Conservation (phyloP, 2,888 invertebrate genomes). For the Agrotis ipsilon region DNA sequence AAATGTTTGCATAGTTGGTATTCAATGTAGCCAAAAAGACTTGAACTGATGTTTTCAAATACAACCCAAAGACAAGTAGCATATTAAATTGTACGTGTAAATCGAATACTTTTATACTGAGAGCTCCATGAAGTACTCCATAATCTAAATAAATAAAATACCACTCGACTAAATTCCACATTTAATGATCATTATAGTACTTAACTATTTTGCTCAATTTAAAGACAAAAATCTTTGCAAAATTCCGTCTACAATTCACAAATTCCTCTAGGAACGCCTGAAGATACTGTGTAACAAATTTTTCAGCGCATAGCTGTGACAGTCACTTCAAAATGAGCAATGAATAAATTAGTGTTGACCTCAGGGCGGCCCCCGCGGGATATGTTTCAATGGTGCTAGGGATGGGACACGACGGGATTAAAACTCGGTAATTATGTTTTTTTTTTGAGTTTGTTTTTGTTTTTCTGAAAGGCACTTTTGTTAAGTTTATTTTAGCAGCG, state of each 20-base stretch:
- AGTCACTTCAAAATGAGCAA: slow-evolving; percentile 79
- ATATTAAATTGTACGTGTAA: too few species aligned
- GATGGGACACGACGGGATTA: slow-evolving; percentile 61
- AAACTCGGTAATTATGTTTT: slow-evolving; percentile 23
- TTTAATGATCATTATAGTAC: slow-evolving; percentile 7
- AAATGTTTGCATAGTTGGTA: too few species aligned
- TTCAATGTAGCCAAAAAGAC: too few species aligned
- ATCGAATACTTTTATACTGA: too few species aligned
- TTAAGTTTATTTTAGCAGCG: neutral
- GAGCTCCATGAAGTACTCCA: too few species aligned
- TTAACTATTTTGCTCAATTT: neutral
- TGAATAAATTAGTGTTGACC: slow-evolving; percentile 84
- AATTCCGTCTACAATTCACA: slow-evolving; percentile 24
- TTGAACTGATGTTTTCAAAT: neutral
- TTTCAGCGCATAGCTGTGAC: slow-evolving; percentile 59
- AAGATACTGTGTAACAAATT: slow-evolving; percentile 57
- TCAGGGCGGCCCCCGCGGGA: slow-evolving; percentile 79
- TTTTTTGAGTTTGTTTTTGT: slow-evolving; percentile 5
- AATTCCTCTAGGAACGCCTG: slow-evolving; percentile 29
- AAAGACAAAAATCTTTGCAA: slow-evolving; percentile 24
- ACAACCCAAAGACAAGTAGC: neutral
- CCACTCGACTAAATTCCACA: neutral
- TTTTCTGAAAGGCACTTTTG: neutral
- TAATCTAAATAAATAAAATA: neutral
- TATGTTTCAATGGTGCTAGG: slow-evolving; percentile 70